These are phyloP conservation scores for Aphelenchoides besseyi DNA, from an alignment of 1,140 invertebrate genomes.

Conservation along the genomic window DNA sequence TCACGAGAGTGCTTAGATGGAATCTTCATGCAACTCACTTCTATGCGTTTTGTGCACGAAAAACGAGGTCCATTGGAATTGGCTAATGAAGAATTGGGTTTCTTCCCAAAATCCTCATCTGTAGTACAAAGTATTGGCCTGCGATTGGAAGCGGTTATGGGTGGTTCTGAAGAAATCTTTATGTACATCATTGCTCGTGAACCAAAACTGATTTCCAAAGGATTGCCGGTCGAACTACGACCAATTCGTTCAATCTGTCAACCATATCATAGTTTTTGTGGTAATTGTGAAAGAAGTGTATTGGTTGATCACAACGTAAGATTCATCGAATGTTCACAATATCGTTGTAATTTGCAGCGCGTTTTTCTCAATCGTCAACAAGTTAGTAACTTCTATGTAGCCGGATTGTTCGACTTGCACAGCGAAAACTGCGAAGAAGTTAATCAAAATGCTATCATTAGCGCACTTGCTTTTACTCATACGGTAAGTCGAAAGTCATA, in stretches of 20 bases:
- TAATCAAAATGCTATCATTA: slow-evolving; percentile 39
- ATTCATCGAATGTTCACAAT: slow-evolving; percentile 26
- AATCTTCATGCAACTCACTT: slow-evolving; percentile 18
- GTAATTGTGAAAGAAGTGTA: slow-evolving; percentile 36
- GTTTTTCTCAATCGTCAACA: slow-evolving; percentile 30
- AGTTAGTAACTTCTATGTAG: slow-evolving; percentile 44
- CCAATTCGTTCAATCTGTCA: slow-evolving; percentile 50
- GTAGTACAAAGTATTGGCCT: slow-evolving; percentile 10
- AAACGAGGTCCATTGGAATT: slow-evolving; percentile 20
- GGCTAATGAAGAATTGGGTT: slow-evolving; percentile 18
- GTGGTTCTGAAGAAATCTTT: slow-evolving; percentile 19
- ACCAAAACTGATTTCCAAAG: slow-evolving; percentile 24
- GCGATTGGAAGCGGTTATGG: slow-evolving; percentile 1
- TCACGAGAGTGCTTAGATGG: slow-evolving; percentile 16
- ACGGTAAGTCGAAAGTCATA: slow-evolving; percentile 32
- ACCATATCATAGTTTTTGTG: slow-evolving; percentile 51
- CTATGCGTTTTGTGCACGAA: slow-evolving; percentile 21
- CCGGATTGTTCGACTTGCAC: slow-evolving; percentile 59
- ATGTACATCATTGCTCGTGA: slow-evolving; percentile 30
- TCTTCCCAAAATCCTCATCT: not conserved
- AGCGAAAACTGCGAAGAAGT: slow-evolving; percentile 48
- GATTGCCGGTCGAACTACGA: slow-evolving; percentile 24
- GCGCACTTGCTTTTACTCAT: slow-evolving; percentile 56
- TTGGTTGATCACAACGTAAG: slow-evolving; percentile 24
- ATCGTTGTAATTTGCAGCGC: slow-evolving; percentile 18